Evolutionary conservation across 2,888 invertebrate species (phyloP), one percentile per base, ranked within the genome.

Genomic region (Hirtodrosophila confusa): DNA sequence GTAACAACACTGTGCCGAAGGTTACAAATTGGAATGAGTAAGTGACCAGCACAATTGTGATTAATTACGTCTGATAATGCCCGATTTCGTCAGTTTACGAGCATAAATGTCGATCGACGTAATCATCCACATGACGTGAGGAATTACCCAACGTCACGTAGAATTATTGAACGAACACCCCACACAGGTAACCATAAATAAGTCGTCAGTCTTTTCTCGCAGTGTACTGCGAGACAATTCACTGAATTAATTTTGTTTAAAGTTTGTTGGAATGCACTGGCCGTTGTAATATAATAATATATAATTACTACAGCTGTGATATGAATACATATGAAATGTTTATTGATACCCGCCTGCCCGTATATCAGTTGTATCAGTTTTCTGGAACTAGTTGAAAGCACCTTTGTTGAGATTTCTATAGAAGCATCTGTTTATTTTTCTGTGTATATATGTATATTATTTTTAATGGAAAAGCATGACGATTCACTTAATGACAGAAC

Each of bases 101-200:
- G 7, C 47, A 33, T 39, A 58, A 58, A 57, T 39, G 36, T 40
- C 24, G 31, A 50, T 57, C 36, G 49, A 50, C 27, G 41, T 57
- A 49, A 35, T 44, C 49, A 43, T 27, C 11, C 49, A 49, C 5
- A 10, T 33, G 35, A 44, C 10, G 35, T 47, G 9, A 54, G 27
- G 17, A 43, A 53, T 57, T 37, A 27, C 9, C n/a, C 12, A 66
- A 43, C 36, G 17, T 27, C 51, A 50, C 45, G 35, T 40, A 45
- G n/a, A 49, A 33, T 12, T 55, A 44, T 33, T 24, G 36, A 27
- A 50, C 29, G 17, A 17, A 23, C 9, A 39, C 9, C 6, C 24
- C 17, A 17, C 17, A 17, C 17, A 17, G 17, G 17, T 17, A 17
- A 27, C 4, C 27, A 27, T 27, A 27, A 3, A 6, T 27, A 27